phyloP scores from a whole-genome alignment of 23 tunicate genomes.

The Diplosoma virens region DNA sequence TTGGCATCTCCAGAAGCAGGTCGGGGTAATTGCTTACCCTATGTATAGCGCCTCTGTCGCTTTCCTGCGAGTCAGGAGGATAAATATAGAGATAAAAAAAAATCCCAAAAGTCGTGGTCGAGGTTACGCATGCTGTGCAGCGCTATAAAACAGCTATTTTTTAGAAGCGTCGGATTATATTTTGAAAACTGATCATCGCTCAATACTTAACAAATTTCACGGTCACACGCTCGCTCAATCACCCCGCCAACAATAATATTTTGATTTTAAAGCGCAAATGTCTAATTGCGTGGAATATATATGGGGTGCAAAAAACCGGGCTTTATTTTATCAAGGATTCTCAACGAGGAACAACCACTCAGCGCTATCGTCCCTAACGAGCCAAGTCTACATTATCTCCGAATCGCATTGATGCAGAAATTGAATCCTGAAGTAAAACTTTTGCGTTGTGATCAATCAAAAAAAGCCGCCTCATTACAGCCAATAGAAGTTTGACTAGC shows the following conservation, averaged over 20 bases:
- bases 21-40: too few species aligned
- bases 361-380: not conserved
- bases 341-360: not conserved
- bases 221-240: not conserved
- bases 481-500: too few species aligned
- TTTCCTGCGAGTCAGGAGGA: too few species aligned
- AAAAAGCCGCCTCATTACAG: too few species aligned
- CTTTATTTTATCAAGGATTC: not conserved
- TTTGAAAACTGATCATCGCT: not conserved
- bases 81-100: too few species aligned
- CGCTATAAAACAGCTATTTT: not conserved
- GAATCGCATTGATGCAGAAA: not conserved
- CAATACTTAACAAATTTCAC: not conserved
- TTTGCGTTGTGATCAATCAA: too few species aligned
- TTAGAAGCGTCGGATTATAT: not conserved
- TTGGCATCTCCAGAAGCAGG: too few species aligned
- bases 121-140: not conserved
- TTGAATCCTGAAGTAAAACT: too few species aligned
- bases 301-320: not conserved
- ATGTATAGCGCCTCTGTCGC: too few species aligned
- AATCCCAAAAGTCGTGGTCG: not conserved
- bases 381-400: not conserved
- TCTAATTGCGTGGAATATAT: not conserved
- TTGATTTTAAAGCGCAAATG: slow-evolving; percentile 3
- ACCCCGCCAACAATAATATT: not conserved